Evolutionary conservation across 2,113 vertebrate genomes (phyloP), one percentile per base, ranked within the genome.

Genomic region (Alethe diademata): DNA sequence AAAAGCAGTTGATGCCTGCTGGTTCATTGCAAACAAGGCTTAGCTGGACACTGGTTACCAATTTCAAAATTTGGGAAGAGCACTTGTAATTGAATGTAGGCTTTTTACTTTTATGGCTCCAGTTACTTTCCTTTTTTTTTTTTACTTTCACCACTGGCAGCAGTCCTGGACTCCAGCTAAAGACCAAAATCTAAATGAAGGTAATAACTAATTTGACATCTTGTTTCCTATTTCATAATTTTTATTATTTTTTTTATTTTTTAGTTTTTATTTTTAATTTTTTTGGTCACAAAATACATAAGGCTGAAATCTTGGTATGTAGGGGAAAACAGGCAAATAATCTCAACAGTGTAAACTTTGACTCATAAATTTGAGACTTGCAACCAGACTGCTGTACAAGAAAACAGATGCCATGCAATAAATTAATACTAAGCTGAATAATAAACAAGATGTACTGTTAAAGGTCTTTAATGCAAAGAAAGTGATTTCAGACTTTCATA

Each of bases 391-490:
- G 91, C 92, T 88, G 71, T 56, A 73, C 51, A 66, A 51, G 79
- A 93, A 95, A 94, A 93, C 96, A 96, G 91, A 96, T 96, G 94
- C 80, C 57, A 84, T 84, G 92, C 65, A 92, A 92, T 92, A 94
- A 93, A 94, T 95, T 96, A 93, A 94, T 96, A 93, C 95, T 80
- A 86, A 86, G 72, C 83, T 92, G 95, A 94, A 96, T 97, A 93
- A 92, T 88, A 96, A 95, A 78, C 88, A 93, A 92, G 93, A 66
- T 23, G 57, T 78, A 93, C 91, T 96, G 90, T 94, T 95, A 78
- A 93, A 83, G 72, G 56, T 69, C 75, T 90, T 90, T 54, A 95
- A 86, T 73, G 82, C 88, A 88, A 90, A 83, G 75, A 93, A 75
- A 76, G 94, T 94, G 95, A 93, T 90, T 95, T 94, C 82, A 97